Evolutionary conservation across 2,888 invertebrate species (phyloP).

Genomic region (Caenorhabditis macrosperma): DNA sequence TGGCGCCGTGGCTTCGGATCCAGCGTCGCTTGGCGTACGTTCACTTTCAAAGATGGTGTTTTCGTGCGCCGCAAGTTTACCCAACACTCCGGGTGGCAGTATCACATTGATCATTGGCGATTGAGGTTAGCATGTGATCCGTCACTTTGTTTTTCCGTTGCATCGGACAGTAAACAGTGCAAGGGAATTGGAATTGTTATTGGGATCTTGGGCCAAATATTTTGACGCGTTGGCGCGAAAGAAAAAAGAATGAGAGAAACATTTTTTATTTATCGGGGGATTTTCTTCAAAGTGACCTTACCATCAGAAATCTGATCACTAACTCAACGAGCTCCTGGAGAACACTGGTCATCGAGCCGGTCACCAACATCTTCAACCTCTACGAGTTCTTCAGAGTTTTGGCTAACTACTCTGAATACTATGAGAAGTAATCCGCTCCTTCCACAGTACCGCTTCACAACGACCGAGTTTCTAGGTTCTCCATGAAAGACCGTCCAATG

Average conservation of each 20-base stretch:
- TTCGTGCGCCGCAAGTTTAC: slow-evolving; percentile 87
- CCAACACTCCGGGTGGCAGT: slow-evolving; percentile 89
- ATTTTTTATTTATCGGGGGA: too few species aligned
- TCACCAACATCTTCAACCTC: slow-evolving; percentile 88
- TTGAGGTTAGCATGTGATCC: slow-evolving; percentile 80
- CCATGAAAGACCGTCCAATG: slow-evolving; percentile 50
- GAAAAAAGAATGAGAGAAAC: background rate
- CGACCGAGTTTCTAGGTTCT: slow-evolving; percentile 9
- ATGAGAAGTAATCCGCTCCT: slow-evolving; percentile 55
- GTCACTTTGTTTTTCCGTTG: slow-evolving; percentile 12
- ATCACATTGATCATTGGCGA: slow-evolving; percentile 87
- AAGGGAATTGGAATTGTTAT: background rate
- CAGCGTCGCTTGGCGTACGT: slow-evolving; percentile 87
- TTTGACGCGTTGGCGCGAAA: slow-evolving; percentile 17
- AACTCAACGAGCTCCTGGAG: slow-evolving; percentile 86
- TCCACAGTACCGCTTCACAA: background rate
- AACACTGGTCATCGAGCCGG: slow-evolving; percentile 86
- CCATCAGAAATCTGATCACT: slow-evolving; percentile 84
- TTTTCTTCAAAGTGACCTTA: slow-evolving; percentile 63
- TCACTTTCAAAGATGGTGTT: slow-evolving; percentile 86
- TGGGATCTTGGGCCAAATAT: background rate
- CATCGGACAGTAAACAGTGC: slow-evolving; percentile 22
- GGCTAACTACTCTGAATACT: slow-evolving; percentile 81
- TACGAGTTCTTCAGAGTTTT: slow-evolving; percentile 90
- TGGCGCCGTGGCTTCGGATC: slow-evolving; percentile 86